Conservation (phyloP, 53 echinoderm and acorn worm genomes). For the Actinopyga echinites region DNA sequence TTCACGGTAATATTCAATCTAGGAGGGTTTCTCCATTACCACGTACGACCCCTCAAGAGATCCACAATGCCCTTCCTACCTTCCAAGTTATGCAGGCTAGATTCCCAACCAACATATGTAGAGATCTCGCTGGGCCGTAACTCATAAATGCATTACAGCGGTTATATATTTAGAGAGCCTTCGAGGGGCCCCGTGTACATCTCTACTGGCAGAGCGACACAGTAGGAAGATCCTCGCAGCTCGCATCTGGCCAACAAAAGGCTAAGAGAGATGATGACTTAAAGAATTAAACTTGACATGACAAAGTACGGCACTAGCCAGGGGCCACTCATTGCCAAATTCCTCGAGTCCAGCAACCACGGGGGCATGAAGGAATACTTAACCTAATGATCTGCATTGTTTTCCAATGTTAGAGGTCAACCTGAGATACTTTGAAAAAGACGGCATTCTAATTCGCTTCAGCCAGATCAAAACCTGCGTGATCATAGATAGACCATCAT, state of each 20-base stretch:
- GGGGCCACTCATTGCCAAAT: background rate
- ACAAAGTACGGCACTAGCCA: conserved; percentile 12
- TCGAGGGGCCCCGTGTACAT: conserved; percentile 1
- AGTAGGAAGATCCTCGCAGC: background rate
- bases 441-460: too few relatives aligned
- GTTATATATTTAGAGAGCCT: conserved; percentile 21
- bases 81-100: conserved; percentile 24
- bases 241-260: conserved; percentile 22
- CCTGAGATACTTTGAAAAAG: background rate
- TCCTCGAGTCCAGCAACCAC: background rate
- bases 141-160: conserved; percentile 34
- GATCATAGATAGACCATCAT: too few relatives aligned
- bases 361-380: background rate
- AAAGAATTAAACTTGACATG: background rate
- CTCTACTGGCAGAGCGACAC: background rate
- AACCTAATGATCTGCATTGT: conserved; percentile 22
- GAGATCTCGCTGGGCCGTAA: conserved; percentile 15
- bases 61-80: conserved; percentile 8
- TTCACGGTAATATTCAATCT: too few relatives aligned
- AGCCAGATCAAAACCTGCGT: too few relatives aligned
- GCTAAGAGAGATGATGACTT: background rate
- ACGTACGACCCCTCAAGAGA: conserved; percentile 1
- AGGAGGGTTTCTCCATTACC: too few relatives aligned
- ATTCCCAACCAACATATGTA: conserved; percentile 19
- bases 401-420: background rate